A percentile compares a stretch with the other conserved stretches of the same genome.
phyloP scores from a whole-genome alignment of 2,113 vertebrate genomes.

The Oreochromis aureus region DNA sequence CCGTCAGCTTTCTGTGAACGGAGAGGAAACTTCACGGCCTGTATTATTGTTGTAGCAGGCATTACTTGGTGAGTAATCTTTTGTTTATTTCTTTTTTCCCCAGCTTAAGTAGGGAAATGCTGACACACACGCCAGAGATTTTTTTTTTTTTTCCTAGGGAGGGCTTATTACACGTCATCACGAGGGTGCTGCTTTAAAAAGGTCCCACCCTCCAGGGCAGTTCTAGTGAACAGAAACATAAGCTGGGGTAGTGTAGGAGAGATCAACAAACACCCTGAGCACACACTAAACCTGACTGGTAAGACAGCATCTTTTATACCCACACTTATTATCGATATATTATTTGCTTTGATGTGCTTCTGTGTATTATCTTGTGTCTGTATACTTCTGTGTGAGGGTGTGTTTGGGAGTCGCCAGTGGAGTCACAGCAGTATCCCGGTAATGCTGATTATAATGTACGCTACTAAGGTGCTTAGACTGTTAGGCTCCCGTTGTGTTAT shows the following conservation, averaged over 20 bases:
- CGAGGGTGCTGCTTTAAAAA: background rate
- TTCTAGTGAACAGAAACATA: background rate
- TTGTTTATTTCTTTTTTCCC: background rate
- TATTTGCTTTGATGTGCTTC: background rate
- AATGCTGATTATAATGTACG: background rate
- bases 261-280: background rate
- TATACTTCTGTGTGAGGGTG: background rate
- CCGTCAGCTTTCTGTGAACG: background rate
- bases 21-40: background rate
- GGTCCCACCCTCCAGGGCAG: background rate
- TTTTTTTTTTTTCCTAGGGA: background rate
- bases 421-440: background rate
- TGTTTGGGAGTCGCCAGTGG: background rate
- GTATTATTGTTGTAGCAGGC: background rate
- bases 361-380: too few species aligned
- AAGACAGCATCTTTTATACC: background rate
- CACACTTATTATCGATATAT: background rate
- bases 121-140: background rate
- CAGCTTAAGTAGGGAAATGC: background rate
- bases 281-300: background rate
- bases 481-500: background rate
- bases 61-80: background rate
- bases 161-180: background rate
- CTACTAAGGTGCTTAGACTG: background rate
- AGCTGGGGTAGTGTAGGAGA: background rate